Percentiles rank a stretch among this genome's conserved stretches.
Conservation (phyloP, 2,797 vertebrate genomes). For the Thalassophryne amazonica region DNA sequence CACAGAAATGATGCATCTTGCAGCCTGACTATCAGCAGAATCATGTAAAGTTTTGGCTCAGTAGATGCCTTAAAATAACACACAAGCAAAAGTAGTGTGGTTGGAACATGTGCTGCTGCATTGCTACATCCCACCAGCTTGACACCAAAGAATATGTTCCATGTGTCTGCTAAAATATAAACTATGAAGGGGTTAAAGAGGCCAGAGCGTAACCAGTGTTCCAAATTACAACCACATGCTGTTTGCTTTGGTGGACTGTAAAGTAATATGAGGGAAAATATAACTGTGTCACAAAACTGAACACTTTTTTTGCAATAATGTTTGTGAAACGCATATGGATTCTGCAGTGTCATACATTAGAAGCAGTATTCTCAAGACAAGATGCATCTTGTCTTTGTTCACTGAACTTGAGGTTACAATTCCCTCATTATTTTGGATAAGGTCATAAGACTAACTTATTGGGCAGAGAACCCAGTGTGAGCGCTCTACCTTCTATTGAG, state of each 20-base stretch:
- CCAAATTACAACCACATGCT: constrained; percentile 74
- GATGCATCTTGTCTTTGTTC: too few relatives aligned
- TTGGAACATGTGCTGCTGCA: constrained; percentile 6
- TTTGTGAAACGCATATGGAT: neutral
- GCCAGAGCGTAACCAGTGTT: constrained; percentile 20
- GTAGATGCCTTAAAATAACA: neutral
- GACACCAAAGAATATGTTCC: constrained; percentile 59
- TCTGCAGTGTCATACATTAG: too few relatives aligned
- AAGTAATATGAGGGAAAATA: constrained; percentile 25
- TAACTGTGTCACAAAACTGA: too few relatives aligned
- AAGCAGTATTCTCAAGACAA: too few relatives aligned
- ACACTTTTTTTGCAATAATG: neutral
- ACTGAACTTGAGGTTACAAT: neutral
- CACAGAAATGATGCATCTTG: too few relatives aligned
- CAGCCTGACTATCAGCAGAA: too few relatives aligned
- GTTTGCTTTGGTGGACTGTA: constrained; percentile 1
- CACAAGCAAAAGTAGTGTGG: neutral
- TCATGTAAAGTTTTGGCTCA: neutral
- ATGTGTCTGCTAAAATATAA: constrained; percentile 58
- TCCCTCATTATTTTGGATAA: constrained; percentile 6
- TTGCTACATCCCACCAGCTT: constrained; percentile 10
- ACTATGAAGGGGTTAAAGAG: constrained; percentile 41
- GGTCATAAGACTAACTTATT: neutral
- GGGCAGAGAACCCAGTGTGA: neutral
- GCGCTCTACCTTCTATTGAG: neutral